Percentiles rank a stretch among this genome's conserved stretches.
Evolutionary conservation across 1,140 invertebrate genomes (phyloP).

Genomic region (Eurosta solidaginis): DNA sequence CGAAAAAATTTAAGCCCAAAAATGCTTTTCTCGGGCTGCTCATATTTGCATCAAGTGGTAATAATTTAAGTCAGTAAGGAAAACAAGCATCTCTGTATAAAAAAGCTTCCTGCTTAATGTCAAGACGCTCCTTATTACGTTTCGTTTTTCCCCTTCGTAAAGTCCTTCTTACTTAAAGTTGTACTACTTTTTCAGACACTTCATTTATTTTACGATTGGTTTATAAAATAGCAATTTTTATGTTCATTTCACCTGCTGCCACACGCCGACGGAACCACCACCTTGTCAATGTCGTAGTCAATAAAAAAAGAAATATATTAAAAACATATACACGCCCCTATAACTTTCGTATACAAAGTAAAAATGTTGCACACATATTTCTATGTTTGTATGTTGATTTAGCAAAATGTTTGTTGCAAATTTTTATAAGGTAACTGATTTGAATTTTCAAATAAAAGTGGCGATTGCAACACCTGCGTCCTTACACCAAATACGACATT

Average conservation of each 20-base stretch:
- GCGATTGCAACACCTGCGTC: slow-evolving; percentile 35
- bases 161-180: neutral
- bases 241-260: slow-evolving; percentile 16
- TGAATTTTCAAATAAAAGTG: slow-evolving; percentile 36
- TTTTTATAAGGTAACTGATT: slow-evolving; percentile 32
- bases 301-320: too few species aligned
- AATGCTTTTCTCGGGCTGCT: too few species aligned
- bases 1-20: too few species aligned
- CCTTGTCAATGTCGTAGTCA: neutral
- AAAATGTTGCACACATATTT: neutral
- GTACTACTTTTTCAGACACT: neutral
- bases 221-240: slow-evolving; percentile 19
- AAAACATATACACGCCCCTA: neutral
- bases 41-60: too few species aligned
- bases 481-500: slow-evolving; percentile 53
- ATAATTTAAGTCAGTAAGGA: too few species aligned
- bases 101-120: neutral
- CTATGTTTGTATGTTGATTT: neutral
- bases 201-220: neutral
- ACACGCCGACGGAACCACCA: neutral
- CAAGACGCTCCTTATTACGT: too few species aligned
- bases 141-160: too few species aligned
- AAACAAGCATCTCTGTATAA: too few species aligned
- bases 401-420: neutral
- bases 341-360: neutral